Evolutionary conservation across 2,113 vertebrate genomes (phyloP), one percentile per base, ranked within the genome.

Genomic region (Macquaria ambigua): DNA sequence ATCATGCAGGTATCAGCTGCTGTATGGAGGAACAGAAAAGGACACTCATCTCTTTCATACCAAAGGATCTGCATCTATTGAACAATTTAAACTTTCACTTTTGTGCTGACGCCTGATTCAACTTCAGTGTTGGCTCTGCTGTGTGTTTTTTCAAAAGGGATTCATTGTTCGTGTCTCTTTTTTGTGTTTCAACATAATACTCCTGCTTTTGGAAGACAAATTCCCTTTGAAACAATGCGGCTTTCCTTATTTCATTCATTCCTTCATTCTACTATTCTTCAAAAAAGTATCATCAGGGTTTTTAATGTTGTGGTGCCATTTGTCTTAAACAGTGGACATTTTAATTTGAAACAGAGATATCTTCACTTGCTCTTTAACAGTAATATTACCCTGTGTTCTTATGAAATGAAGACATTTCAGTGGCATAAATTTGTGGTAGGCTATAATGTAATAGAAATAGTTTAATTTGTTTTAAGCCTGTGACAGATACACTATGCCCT

Each of bases 231-330:
- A 66, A 78, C 31, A 8, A n/a, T 0, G 31, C 25, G 43, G 61
- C 39, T 69, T 63, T 64, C 48, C 58, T 63, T 12, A n/a, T 66
- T 77, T 66, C 20, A 64, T 59, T 75, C n/a, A 64, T 52, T 69
- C 12, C n/a, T 31, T 67, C 50, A 2, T 34, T 82, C 20, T 23
- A 8, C 66, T 52, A 1, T 66, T 37, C 20, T 43, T 28, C 8
- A n/a, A 46, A 46, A 46, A 50, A 20, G 18, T 56, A 52, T 31
- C 79, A 43, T 52, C 39, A 6, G 37, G 18, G 77, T 31, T 53
- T 77, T 83, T 21, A 55, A 55, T 41, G 56, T 25, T 7, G 4
- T 18, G 11, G 5, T 31, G 46, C 15, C 14, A 48, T 48, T 58
- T 53, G 61, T 61, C 21, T 18, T 48, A 21, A 48, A 69, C 12